Base-by-base conservation (phyloP, 2,113 vertebrate genomes). In the Leucopsar rothschildi region DNA sequence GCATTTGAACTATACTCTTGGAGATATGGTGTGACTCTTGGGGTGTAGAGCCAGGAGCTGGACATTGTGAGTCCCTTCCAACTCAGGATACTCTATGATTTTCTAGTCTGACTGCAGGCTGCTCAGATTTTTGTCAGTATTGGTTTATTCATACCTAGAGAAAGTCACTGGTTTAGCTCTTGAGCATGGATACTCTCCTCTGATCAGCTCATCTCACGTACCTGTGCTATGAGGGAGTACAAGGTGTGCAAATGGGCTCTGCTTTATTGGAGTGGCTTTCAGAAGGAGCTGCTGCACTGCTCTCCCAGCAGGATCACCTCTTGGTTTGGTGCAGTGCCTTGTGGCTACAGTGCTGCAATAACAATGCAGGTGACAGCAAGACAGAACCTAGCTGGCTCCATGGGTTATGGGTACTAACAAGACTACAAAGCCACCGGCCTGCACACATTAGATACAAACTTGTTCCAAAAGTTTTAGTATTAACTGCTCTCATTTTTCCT, bases 61-160 rank as follows among this genome's bases (percentile, higher is more conserved):
- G 39, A 66, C 10, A 3, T 39, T 17, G 18, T 52, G 39, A 44
- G 24, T 53, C 13, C 24, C n/a, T 40, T 60, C 16, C 0, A 0
- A 15, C n/a, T 40, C 39, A n/a, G 53, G 12, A 45, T n/a, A 53
- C 10, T 75, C 39, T 29, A 21, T 53, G 3, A n/a, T 60, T 60
- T 70, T 89, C 47, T 65, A 37, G n/a, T 70, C 73, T 45, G 37
- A 35, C 23, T 53, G 40, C 22, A 61, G n/a, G 7, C 42, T 66
- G 55, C 47, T 73, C 50, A 66, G 8, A 18, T 78, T 68, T 78
- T 73, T 82, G 24, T 44, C 24, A 73, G 12, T 64, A 44, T 44
- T 81, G 27, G 5, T 52, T 79, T 86, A 56, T 60, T 64, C 11
- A 25, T 9, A 12, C 49, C 33, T 69, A 76, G 11, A 60, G 59